Evolutionary conservation across 2,113 vertebrate genomes (phyloP).

Genomic region (Melanerpes formicivorus): DNA sequence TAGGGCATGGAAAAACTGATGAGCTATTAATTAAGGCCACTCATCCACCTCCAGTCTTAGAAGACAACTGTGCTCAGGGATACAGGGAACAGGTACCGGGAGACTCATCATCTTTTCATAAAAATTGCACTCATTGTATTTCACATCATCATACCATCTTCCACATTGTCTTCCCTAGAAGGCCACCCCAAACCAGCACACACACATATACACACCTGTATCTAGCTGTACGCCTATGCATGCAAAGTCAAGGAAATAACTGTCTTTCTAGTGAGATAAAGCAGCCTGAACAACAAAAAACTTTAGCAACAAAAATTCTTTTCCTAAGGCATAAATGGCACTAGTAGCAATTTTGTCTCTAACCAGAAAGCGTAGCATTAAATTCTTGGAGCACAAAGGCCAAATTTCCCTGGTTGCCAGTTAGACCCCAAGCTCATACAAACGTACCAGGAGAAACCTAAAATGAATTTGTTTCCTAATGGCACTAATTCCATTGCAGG

Average conservation of each 20-base stretch:
- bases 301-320: background rate
- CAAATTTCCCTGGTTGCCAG: conserved; percentile 44
- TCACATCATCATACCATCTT: background rate
- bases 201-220: accelerated
- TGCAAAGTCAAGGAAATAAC: background rate
- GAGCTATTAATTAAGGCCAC: background rate
- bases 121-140: background rate
- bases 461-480: conserved; percentile 53
- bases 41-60: background rate
- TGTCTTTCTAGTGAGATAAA: background rate
- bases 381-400: conserved; percentile 13
- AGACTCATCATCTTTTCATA: background rate
- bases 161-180: background rate
- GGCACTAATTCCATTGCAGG: conserved; percentile 24
- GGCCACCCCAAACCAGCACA: background rate
- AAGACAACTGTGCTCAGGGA: background rate
- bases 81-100: background rate
- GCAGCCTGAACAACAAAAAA: background rate
- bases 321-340: background rate
- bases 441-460: conserved; percentile 14
- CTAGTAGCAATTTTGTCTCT: background rate
- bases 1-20: background rate
- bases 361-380: conserved; percentile 19
- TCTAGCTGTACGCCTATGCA: background rate
- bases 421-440: conserved; percentile 14